Conservation (phyloP, 1,140 invertebrate genomes). For the Drosophila trapezifrons region DNA sequence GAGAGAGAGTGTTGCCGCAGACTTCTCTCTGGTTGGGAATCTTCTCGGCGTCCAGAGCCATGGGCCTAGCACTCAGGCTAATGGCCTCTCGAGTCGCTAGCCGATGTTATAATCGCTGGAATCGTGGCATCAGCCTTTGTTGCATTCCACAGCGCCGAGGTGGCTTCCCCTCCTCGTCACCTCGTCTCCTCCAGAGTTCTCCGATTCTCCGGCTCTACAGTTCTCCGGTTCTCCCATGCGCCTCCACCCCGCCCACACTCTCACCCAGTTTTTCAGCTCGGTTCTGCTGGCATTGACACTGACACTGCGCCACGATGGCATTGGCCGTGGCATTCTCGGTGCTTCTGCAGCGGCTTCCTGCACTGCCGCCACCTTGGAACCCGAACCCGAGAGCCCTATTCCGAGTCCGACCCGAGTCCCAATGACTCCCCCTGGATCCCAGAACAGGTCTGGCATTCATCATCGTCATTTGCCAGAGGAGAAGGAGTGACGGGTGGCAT, state of each 20-base stretch:
- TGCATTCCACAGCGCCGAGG: slow-evolving; percentile 43
- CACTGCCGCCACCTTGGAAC: slow-evolving; percentile 25
- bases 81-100: slow-evolving; percentile 66
- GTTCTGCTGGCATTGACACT: slow-evolving; percentile 70
- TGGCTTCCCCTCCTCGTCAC: neutral
- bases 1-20: slow-evolving; percentile 14
- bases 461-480: slow-evolving; percentile 6
- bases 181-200: neutral
- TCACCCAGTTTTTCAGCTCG: slow-evolving; percentile 54
- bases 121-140: slow-evolving; percentile 35
- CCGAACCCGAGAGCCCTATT: neutral
- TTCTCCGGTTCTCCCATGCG: slow-evolving; percentile 8
- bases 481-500: neutral
- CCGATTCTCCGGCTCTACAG: neutral
- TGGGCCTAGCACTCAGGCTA: slow-evolving; percentile 57
- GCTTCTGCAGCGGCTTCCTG: slow-evolving; percentile 48
- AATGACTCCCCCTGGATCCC: neutral
- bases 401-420: neutral
- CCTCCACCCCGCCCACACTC: slow-evolving; percentile 44
- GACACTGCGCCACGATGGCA: slow-evolving; percentile 52
- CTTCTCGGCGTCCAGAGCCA: slow-evolving; percentile 9
- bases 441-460: slow-evolving; percentile 46
- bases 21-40: slow-evolving; percentile 18
- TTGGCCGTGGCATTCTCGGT: slow-evolving; percentile 59
- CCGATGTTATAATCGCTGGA: slow-evolving; percentile 67